Evolutionary conservation across 2,113 vertebrate species (phyloP), one percentile per base, ranked within the genome.

Genomic region (Lepidothrix coronata): DNA sequence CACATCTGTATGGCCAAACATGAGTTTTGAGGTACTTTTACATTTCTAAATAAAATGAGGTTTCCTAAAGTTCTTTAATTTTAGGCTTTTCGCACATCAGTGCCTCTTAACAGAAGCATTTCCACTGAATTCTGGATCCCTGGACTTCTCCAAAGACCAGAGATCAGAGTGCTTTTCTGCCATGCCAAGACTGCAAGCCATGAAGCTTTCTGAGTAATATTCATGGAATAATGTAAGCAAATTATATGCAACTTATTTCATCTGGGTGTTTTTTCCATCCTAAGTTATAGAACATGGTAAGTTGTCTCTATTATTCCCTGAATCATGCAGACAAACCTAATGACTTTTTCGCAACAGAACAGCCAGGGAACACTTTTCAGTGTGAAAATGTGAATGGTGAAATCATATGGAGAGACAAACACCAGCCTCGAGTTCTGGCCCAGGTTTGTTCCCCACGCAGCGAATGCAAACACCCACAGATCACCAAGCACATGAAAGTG

Each of bases 391-490:
- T 21, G 68, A 89, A 70, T 12, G 39, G 84, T 55, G 61, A 91
- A 94, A 65, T 55, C 39, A 25, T 35, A 52, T 43, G 70, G 62
- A 87, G 83, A 46, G 12, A 82, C 19, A 41, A 51, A 13, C n/a
- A 91, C 85, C 23, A 91, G 52, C 80, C 30, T 35, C 4, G 7
- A 74, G 72, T 77, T n/a, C 73, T 76, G 83, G 65, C 75, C 79
- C 35, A 52, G 70, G 66, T 89, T 91, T 94, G 75, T 37, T 92
- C 87, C 83, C 65, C 83, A 84, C 24, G 0, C 84, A 66, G 74
- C 43, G 25, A 96, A 80, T 37, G 18, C 4, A 0, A 91, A 89
- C 96, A 22, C 93, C 96, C 96, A 96, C 93, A 27, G 49, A 95
- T 57, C 79, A 74, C 93, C 93, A 70, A 4, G 5, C 49, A 92